Evolutionary conservation across 2,888 invertebrate genomes (phyloP).

Genomic region (Andrena dorsata): DNA sequence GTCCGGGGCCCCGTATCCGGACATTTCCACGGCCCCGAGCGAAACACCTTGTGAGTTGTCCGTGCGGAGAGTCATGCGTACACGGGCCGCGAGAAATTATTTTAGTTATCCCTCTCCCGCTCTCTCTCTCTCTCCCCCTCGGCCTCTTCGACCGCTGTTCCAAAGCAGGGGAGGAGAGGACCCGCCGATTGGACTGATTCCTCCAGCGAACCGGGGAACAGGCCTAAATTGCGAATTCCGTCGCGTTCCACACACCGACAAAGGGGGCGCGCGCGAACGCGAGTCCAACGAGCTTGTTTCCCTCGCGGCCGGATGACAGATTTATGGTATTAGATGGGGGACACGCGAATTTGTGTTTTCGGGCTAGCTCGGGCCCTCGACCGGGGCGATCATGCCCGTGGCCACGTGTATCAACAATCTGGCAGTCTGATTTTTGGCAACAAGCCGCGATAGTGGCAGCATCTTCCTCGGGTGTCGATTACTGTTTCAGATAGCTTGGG

Average conservation of each 20-base stretch:
- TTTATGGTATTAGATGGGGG: slow-evolving; percentile 61
- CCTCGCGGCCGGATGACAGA: slow-evolving; percentile 58
- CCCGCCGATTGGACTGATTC: slow-evolving; percentile 71
- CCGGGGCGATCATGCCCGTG: neutral
- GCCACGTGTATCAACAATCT: neutral
- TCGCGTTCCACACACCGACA: slow-evolving; percentile 60
- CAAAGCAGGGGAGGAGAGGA: slow-evolving; percentile 22
- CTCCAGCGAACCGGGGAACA: slow-evolving; percentile 51
- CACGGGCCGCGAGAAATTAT: slow-evolving; percentile 78
- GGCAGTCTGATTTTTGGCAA: neutral
- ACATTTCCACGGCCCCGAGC: slow-evolving; percentile 51
- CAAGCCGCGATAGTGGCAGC: too few species aligned
- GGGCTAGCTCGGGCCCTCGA: slow-evolving; percentile 42
- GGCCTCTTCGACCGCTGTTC: slow-evolving; percentile 38
- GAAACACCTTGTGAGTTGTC: slow-evolving; percentile 69
- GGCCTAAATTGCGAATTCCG: slow-evolving; percentile 62
- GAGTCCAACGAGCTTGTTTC: slow-evolving; percentile 60
- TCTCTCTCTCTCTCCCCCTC: slow-evolving; percentile 60
- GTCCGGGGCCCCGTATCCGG: slow-evolving; percentile 31
- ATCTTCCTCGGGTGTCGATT: too few species aligned
- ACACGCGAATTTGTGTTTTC: slow-evolving; percentile 60
- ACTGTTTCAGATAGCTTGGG: too few species aligned
- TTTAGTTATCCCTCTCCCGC: slow-evolving; percentile 22
- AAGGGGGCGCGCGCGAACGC: slow-evolving; percentile 41
- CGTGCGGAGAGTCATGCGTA: slow-evolving; percentile 77